A percentile compares a stretch with the other conserved stretches of the same genome.
Evolutionary conservation across 2,888 invertebrate genomes (phyloP).

Genomic region (Watsonalla binaria): DNA sequence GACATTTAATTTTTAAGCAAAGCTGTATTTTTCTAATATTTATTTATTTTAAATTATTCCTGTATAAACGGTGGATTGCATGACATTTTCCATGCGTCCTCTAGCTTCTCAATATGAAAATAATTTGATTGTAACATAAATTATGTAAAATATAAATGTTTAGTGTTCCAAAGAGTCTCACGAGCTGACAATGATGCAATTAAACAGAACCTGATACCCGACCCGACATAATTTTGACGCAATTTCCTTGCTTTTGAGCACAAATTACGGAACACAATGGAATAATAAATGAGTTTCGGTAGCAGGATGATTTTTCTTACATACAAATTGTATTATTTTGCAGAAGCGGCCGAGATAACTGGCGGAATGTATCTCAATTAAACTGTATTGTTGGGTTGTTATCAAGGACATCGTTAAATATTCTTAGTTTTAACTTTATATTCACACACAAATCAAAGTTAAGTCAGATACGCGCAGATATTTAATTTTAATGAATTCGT

Average conservation of each 20-base stretch:
- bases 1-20: no score
- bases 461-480: neutral
- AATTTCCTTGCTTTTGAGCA: conserved; percentile 1
- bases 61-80: no score
- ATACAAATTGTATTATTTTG: neutral
- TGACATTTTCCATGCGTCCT: no score
- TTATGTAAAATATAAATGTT: neutral
- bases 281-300: conserved; percentile 3
- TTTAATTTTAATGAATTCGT: neutral
- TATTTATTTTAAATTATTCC: no score
- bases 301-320: conserved; percentile 1
- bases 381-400: neutral
- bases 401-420: neutral
- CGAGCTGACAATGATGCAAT: neutral
- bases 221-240: neutral
- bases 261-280: conserved; percentile 2
- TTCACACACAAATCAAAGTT: no score
- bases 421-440: neutral
- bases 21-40: no score
- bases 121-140: no score
- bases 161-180: neutral
- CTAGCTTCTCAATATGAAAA: no score
- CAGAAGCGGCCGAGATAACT: neutral
- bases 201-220: neutral
- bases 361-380: neutral